Conservation (phyloP, 2,888 invertebrate species). For the Drosophila paramelanica region DNA sequence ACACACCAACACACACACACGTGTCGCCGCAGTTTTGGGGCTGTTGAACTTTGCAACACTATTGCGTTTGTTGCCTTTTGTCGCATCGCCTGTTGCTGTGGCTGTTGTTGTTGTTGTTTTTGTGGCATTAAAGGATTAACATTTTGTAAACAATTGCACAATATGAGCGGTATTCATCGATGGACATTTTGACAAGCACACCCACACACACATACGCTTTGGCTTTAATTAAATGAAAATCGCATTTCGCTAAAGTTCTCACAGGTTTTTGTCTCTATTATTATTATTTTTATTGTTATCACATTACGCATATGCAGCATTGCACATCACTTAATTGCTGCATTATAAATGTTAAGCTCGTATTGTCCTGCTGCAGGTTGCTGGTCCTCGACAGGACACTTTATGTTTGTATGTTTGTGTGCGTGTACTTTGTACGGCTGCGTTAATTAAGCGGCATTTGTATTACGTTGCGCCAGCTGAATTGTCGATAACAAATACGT, state of each 20-base stretch:
- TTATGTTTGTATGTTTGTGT: neutral
- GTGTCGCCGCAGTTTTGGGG: slow-evolving; percentile 15
- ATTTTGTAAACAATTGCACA: slow-evolving; percentile 40
- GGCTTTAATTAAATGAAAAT: slow-evolving; percentile 7
- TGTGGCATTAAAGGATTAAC: slow-evolving; percentile 45
- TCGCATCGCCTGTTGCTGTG: slow-evolving; percentile 24
- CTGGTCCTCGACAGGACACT: neutral
- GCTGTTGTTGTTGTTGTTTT: slow-evolving; percentile 8
- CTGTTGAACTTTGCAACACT: slow-evolving; percentile 11
- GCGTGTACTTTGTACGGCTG: slow-evolving; percentile 19
- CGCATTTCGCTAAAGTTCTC: slow-evolving; percentile 5
- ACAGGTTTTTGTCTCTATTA: slow-evolving; percentile 4
- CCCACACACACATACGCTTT: neutral
- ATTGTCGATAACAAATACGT: slow-evolving; percentile 27
- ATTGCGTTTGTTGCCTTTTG: slow-evolving; percentile 14
- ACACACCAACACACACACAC: slow-evolving; percentile 1
- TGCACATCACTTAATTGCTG: slow-evolving; percentile 52
- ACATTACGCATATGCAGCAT: slow-evolving; percentile 37
- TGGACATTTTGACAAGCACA: slow-evolving; percentile 11
- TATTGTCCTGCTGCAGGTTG: slow-evolving; percentile 20
- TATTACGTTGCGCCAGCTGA: slow-evolving; percentile 33
- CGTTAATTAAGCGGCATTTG: slow-evolving; percentile 53
- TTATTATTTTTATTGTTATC: slow-evolving; percentile 21
- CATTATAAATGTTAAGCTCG: slow-evolving; percentile 55
- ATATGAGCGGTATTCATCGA: slow-evolving; percentile 24